Base-by-base conservation (phyloP, 2,113 vertebrate species). In the Paralichthys olivaceus region DNA sequence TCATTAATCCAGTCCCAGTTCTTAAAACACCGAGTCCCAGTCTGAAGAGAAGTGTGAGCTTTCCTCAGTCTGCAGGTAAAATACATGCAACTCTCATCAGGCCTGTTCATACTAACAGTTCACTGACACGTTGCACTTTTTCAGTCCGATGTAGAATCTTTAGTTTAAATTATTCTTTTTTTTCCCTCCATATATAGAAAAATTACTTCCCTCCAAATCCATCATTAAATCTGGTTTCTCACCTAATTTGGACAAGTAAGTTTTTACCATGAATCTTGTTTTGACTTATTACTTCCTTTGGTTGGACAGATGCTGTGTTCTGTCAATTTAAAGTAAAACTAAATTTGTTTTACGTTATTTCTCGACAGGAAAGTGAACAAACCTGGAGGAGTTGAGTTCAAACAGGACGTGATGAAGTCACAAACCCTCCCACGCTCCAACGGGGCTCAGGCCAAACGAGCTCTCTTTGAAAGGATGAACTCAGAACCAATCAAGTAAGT, bases 401-500 rank as follows among this genome's bases (percentile, higher is more conserved):
- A 96, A 12, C 84, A 94, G 53, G 95, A 96, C 61, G 45, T 94
- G 75, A 94, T 94, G 80, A 94, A 95, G 55, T 96, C 96, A 0
- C 96, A 96, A 89, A 97, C 96, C 0, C 92, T 97, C 25, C 95
- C 95, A 0, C 94, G 96, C 25, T 90, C 90, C 20, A 83, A 77
- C 0, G 95, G 93, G 4, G 89, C 96, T 0, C 96, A 97, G 74
- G 93, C 95, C 82, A 96, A 96, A 68, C 96, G 96, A 40, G 95
- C 96, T 0, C 81, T 96, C 29, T 94, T 98, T 1, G 96, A 98
- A 90, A 95, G 96, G 80, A 92, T 96, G 66, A 96, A 97, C 87
- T 95, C 94, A 0, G 95, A 96, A 2, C 72, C 93, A 4, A 69
- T 65, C 69, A 98, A 94, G 97, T 99, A 92, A 0, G 93, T 37